These are phyloP conservation scores for Tympanuchus pallidicinctus DNA, from an alignment of 2,113 vertebrate species.

Conservation along the genomic window DNA sequence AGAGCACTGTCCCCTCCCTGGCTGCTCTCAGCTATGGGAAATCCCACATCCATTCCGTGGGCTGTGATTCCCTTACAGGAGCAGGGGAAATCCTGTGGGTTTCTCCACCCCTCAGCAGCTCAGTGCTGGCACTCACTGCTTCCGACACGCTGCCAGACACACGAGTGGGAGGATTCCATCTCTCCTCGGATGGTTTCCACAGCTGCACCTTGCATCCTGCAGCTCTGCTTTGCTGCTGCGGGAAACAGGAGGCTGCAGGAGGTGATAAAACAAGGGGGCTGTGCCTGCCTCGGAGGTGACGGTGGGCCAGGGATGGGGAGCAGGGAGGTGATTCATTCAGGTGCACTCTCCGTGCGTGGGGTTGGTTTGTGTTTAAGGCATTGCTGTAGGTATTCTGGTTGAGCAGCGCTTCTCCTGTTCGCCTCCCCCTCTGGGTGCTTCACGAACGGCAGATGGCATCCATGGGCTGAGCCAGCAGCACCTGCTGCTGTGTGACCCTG, in stretches of 20 bases:
- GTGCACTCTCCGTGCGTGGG: neutral
- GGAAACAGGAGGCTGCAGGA: neutral
- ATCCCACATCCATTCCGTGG: neutral
- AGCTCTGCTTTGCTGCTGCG: neutral
- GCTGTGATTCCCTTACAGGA: neutral
- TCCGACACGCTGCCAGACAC: neutral
- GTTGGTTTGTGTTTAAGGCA: neutral
- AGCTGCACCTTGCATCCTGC: neutral
- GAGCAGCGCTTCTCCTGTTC: neutral
- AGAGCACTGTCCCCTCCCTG: neutral
- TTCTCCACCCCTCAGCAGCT: neutral
- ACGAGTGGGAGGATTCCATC: neutral
- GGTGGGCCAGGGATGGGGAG: neutral
- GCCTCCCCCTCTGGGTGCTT: neutral
- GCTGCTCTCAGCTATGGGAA: neutral
- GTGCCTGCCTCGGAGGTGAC: neutral
- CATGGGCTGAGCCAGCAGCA: neutral
- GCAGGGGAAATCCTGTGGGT: neutral
- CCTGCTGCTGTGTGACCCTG: neutral
- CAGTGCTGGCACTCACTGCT: neutral
- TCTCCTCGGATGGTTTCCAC: neutral
- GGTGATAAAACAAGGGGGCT: neutral
- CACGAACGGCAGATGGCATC: conserved; percentile 57
- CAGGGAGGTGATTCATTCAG: neutral
- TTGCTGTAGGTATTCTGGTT: neutral